These are phyloP conservation scores for Podarcis cretensis DNA, from an alignment of 2,113 vertebrate species.

Conservation along the genomic window DNA sequence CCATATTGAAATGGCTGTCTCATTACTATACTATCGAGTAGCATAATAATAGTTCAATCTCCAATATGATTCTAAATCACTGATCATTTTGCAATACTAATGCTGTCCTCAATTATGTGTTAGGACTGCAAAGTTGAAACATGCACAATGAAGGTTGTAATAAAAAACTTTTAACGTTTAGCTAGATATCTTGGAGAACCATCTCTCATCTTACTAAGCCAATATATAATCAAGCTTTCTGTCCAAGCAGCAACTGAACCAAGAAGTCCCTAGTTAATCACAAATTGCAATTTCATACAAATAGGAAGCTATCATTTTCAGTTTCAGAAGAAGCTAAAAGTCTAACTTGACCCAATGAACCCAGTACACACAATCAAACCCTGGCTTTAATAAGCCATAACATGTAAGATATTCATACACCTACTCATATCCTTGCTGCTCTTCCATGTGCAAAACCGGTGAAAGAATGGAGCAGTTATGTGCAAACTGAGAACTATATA, in stretches of 20 bases:
- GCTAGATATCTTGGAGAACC: background rate
- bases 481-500: background rate
- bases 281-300: background rate
- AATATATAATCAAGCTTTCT: background rate
- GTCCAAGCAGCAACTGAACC: background rate
- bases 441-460: background rate
- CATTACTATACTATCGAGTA: background rate
- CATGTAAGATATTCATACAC: background rate
- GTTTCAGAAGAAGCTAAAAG: background rate
- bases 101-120: background rate
- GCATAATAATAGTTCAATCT: background rate
- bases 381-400: background rate
- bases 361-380: too few relatives aligned
- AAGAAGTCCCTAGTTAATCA: background rate
- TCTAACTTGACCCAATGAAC: too few relatives aligned
- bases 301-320: background rate
- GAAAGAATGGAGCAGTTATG: background rate
- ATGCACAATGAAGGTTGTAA: background rate
- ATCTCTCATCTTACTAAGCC: background rate
- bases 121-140: background rate
- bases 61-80: background rate
- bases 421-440: background rate
- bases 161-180: background rate
- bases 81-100: too few relatives aligned
- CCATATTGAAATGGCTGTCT: background rate